Evolutionary conservation across 2,888 invertebrate species (phyloP).

Genomic region (Melanostoma scalare): DNA sequence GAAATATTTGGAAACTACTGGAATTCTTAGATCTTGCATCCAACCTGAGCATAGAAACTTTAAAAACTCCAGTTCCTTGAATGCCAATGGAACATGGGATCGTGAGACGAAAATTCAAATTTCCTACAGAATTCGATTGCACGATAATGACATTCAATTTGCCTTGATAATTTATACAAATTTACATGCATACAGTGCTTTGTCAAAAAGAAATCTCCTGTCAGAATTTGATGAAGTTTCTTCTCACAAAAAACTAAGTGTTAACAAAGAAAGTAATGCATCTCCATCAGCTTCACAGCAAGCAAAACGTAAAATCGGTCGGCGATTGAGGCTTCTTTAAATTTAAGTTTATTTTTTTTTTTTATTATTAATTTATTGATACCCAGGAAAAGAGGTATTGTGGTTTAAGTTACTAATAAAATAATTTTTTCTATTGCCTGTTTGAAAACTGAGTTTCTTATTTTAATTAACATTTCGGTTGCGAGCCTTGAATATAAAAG

Average conservation of each 20-base stretch:
- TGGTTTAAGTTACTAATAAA: constrained; percentile 40
- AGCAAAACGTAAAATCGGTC: constrained; percentile 57
- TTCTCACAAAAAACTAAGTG: constrained; percentile 28
- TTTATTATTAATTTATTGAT: constrained; percentile 34
- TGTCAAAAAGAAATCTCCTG: constrained; percentile 76
- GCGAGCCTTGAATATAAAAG: background rate
- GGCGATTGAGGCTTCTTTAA: constrained; percentile 59
- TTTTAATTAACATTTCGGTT: background rate
- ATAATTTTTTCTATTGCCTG: background rate
- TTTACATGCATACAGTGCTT: constrained; percentile 59
- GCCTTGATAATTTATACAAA: constrained; percentile 78
- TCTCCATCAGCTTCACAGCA: constrained; percentile 11
- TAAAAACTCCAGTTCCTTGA: constrained; percentile 26
- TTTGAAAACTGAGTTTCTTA: background rate
- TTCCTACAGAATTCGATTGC: constrained; percentile 76
- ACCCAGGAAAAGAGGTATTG: constrained; percentile 39
- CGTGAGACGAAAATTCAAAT: constrained; percentile 76
- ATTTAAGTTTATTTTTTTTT: constrained; percentile 45
- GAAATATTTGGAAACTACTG: constrained; percentile 74
- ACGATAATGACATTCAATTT: constrained; percentile 77
- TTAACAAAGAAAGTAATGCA: constrained; percentile 2
- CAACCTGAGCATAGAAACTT: constrained; percentile 51
- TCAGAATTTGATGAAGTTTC: constrained; percentile 75
- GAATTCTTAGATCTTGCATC: constrained; percentile 66
- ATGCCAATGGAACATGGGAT: constrained; percentile 72